phyloP scores from a whole-genome alignment of 2,797 vertebrate species.

The Chaunax sp. region DNA sequence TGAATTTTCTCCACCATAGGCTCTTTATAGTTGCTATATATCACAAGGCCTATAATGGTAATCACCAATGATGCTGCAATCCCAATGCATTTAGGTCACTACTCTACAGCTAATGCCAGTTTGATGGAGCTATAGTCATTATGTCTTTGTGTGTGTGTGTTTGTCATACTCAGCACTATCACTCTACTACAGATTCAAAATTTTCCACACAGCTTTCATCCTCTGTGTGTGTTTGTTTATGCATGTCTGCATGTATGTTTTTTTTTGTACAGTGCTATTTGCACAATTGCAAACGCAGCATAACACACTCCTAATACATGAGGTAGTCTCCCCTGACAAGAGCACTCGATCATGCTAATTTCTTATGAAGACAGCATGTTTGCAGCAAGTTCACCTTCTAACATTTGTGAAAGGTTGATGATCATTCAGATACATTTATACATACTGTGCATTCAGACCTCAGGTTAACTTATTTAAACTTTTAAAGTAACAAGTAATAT shows the following conservation, averaged over 20 bases:
- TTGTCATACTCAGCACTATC: slow-evolving; percentile 77
- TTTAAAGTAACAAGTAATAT: slow-evolving; percentile 5
- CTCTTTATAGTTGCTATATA: slow-evolving; percentile 63
- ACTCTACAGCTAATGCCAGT: slow-evolving; percentile 40
- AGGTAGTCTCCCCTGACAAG: slow-evolving; percentile 65
- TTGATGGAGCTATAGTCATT: slow-evolving; percentile 73
- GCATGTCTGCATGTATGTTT: slow-evolving; percentile 45
- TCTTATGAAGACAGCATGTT: slow-evolving; percentile 71
- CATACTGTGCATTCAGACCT: too few relatives aligned
- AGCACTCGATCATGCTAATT: slow-evolving; percentile 77
- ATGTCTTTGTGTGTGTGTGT: slow-evolving; percentile 41
- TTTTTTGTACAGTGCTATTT: slow-evolving; percentile 57
- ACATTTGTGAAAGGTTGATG: slow-evolving; percentile 48
- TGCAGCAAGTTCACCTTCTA: slow-evolving; percentile 56
- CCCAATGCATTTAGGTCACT: slow-evolving; percentile 71
- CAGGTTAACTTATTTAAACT: slow-evolving; percentile 17
- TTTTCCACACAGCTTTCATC: slow-evolving; percentile 42
- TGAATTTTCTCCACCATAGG: slow-evolving; percentile 44
- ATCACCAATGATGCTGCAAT: slow-evolving; percentile 76
- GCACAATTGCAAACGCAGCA: slow-evolving; percentile 75
- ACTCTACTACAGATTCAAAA: slow-evolving; percentile 73
- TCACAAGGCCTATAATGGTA: slow-evolving; percentile 66
- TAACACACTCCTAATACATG: slow-evolving; percentile 60
- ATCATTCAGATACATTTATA: slow-evolving; percentile 15
- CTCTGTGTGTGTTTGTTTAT: slow-evolving; percentile 36